Conservation (phyloP, 2,888 invertebrate genomes). For the Arctia plantaginis region DNA sequence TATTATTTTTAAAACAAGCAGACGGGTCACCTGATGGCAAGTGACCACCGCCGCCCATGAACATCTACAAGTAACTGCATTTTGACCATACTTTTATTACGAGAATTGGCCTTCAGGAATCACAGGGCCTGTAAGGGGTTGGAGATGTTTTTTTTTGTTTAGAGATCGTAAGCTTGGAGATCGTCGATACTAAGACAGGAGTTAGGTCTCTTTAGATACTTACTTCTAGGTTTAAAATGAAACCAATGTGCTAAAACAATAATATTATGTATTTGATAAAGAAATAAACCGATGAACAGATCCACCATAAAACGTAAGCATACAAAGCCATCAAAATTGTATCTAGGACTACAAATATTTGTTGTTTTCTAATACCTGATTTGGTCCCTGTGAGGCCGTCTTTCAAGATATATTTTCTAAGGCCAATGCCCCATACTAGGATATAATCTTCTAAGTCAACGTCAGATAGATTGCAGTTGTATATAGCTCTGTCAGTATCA, state of each 20-base stretch:
- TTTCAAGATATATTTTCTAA: constrained; percentile 9
- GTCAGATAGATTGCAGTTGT: constrained; percentile 35
- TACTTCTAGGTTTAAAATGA: neutral
- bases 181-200: no score
- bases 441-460: constrained; percentile 25
- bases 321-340: neutral
- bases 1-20: no score
- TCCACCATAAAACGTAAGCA: constrained; percentile 1
- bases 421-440: neutral
- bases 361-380: constrained; percentile 1
- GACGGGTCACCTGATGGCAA: no score
- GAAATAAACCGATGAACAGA: neutral
- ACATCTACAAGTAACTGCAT: no score
- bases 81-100: no score
- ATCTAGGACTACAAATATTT: neutral
- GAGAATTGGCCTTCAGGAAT: no score
- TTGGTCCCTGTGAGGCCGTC: neutral
- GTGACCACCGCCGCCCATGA: no score
- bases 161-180: no score
- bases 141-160: no score
- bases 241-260: neutral
- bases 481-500: constrained; percentile 36
- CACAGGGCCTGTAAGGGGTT: no score
- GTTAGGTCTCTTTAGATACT: no score
- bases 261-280: neutral